Percentiles rank a stretch among this genome's conserved stretches.
phyloP scores from a whole-genome alignment of 2,888 invertebrate species.

The Limnephilus auricula region DNA sequence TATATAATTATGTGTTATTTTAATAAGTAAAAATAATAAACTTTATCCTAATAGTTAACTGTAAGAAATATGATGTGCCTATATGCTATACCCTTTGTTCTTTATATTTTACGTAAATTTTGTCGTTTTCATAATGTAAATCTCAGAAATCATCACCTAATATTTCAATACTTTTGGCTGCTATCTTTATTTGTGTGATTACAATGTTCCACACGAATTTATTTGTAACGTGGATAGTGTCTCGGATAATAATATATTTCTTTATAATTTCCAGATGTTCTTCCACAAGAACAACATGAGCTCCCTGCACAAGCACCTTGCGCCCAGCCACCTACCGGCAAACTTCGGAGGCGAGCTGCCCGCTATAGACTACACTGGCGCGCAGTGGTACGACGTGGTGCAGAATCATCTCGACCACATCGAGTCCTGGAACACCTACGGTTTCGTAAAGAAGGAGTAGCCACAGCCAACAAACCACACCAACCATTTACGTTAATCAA shows the following conservation, averaged over 20 bases:
- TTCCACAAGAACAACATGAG: constrained; percentile 91
- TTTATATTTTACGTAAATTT: too few species aligned
- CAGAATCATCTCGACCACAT: constrained; percentile 82
- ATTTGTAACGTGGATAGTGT: too few species aligned
- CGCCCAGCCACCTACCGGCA: constrained; percentile 82
- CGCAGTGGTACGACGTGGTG: constrained; percentile 87
- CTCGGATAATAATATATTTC: not conserved
- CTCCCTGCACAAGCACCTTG: constrained; percentile 85
- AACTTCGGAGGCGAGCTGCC: constrained; percentile 88
- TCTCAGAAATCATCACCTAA: too few species aligned
- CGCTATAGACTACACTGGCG: constrained; percentile 86
- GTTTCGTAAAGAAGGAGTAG: constrained; percentile 77
- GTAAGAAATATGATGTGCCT: too few species aligned
- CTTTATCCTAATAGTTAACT: too few species aligned
- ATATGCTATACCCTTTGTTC: too few species aligned
- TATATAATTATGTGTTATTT: too few species aligned
- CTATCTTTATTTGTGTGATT: too few species aligned
- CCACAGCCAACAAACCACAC: not conserved
- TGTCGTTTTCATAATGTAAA: too few species aligned
- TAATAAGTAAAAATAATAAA: too few species aligned
- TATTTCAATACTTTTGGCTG: too few species aligned
- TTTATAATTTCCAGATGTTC: constrained; percentile 81
- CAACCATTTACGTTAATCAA: not conserved
- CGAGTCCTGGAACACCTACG: constrained; percentile 83
- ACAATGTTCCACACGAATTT: too few species aligned